Conservation (phyloP, 2,797 vertebrate genomes). For the Chaenodraco wilsoni region DNA sequence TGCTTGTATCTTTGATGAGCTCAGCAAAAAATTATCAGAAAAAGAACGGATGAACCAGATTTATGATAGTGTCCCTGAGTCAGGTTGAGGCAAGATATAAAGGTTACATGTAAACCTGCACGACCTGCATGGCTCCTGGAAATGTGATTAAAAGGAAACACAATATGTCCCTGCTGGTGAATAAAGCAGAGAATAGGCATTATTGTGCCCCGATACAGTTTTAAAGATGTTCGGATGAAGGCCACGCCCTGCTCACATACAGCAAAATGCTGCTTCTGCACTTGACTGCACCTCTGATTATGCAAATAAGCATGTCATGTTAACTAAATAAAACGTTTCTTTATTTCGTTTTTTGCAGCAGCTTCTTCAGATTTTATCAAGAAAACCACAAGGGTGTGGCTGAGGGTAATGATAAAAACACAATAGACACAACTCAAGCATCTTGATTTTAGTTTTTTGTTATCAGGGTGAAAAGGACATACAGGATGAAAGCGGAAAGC, state of each 20-base stretch:
- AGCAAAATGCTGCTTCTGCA: slow-evolving; percentile 14
- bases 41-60: slow-evolving; percentile 7
- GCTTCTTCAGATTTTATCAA: too few relatives aligned
- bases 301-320: slow-evolving; percentile 27
- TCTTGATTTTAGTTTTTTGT: slow-evolving; percentile 14
- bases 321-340: neutral
- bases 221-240: slow-evolving; percentile 10
- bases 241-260: slow-evolving; percentile 48
- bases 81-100: slow-evolving; percentile 37
- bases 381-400: neutral
- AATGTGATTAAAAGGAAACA: slow-evolving; percentile 40
- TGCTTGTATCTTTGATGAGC: slow-evolving; percentile 50
- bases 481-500: neutral
- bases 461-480: neutral
- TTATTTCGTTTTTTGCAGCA: neutral
- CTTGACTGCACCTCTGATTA: slow-evolving; percentile 40
- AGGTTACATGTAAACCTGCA: slow-evolving; percentile 24
- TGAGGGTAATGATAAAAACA: too few relatives aligned
- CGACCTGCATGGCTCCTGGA: neutral
- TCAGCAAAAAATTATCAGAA: slow-evolving; percentile 53
- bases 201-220: slow-evolving; percentile 27
- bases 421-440: neutral
- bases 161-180: slow-evolving; percentile 15
- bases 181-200: slow-evolving; percentile 1
- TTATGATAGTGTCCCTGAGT: slow-evolving; percentile 43